Percentiles rank a stretch among this genome's conserved stretches.
phyloP scores from a whole-genome alignment of 1,140 invertebrate species.

The Drosophila eugracilis region DNA sequence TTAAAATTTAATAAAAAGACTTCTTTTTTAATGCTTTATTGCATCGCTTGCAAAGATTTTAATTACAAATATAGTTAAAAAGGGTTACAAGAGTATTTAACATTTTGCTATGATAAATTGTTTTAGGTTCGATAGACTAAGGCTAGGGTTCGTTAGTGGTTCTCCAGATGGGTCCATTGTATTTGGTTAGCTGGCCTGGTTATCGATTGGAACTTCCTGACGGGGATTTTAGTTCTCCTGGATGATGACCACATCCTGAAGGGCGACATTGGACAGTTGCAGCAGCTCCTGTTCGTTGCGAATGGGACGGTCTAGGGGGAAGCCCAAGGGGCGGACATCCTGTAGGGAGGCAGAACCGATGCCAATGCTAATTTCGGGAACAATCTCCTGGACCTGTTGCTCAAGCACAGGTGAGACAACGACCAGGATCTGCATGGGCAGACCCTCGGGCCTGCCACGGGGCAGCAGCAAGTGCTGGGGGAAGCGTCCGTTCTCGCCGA shows the following conservation, averaged over 20 bases:
- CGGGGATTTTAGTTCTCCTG: constrained; percentile 61
- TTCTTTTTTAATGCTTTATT: constrained; percentile 51
- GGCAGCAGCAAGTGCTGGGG: constrained; percentile 87
- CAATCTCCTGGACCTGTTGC: constrained; percentile 7
- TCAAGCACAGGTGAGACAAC: constrained; percentile 81
- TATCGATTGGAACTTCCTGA: neutral
- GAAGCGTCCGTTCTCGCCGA: constrained; percentile 86
- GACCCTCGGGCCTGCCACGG: constrained; percentile 87
- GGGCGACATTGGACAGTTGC: constrained; percentile 70
- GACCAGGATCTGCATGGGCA: constrained; percentile 87
- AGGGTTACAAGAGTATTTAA: constrained; percentile 29
- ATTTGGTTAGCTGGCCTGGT: constrained; percentile 7
- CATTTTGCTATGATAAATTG: constrained; percentile 16
- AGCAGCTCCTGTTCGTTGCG: constrained; percentile 65
- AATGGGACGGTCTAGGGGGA: constrained; percentile 84
- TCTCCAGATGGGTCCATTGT: neutral
- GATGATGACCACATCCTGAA: constrained; percentile 79
- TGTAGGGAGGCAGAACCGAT: constrained; percentile 41
- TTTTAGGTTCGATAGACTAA: constrained; percentile 14
- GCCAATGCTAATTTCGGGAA: constrained; percentile 47
- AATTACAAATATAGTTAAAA: constrained; percentile 36
- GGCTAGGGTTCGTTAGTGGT: constrained; percentile 18
- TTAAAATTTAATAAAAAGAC: neutral
- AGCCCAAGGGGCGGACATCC: constrained; percentile 74
- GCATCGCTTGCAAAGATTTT: constrained; percentile 63